A percentile compares a stretch with the other conserved stretches of the same genome.
Evolutionary conservation across 2,113 vertebrate species (phyloP).

Genomic region (Lagopus muta): DNA sequence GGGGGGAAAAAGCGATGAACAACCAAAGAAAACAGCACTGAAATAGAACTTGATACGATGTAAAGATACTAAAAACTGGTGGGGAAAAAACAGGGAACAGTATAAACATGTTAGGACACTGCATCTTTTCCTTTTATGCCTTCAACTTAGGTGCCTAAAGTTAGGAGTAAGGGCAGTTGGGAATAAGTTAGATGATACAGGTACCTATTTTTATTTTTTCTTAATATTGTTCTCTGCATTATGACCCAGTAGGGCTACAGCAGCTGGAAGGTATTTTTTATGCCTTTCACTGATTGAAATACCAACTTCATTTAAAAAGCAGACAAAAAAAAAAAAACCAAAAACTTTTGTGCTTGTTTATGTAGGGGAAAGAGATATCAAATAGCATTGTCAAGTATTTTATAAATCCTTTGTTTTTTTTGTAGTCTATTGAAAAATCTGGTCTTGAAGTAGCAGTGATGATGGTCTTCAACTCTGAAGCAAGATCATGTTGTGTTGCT

Average conservation of each 20-base stretch:
- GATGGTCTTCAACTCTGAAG: neutral
- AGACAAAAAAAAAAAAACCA: neutral
- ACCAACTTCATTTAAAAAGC: neutral
- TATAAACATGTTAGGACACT: fast-evolving
- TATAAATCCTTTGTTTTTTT: neutral
- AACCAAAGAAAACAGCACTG: neutral
- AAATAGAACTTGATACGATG: neutral
- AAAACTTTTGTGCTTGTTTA: neutral
- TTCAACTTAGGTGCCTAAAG: neutral
- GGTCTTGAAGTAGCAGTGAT: neutral
- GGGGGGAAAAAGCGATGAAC: neutral
- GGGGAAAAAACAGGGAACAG: neutral
- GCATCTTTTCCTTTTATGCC: neutral
- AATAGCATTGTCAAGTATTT: neutral
- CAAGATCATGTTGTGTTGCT: neutral
- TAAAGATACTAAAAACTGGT: neutral
- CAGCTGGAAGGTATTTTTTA: neutral
- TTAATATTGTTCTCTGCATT: neutral
- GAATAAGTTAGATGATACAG: neutral
- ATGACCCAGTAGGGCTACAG: neutral
- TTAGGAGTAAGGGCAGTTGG: neutral
- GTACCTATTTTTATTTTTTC: neutral
- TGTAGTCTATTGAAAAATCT: neutral
- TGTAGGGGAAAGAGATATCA: neutral
- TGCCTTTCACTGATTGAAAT: neutral